Evolutionary conservation across 1,140 invertebrate species (phyloP), one percentile per base, ranked within the genome.

Genomic region (Brachionus rotundiformis): DNA sequence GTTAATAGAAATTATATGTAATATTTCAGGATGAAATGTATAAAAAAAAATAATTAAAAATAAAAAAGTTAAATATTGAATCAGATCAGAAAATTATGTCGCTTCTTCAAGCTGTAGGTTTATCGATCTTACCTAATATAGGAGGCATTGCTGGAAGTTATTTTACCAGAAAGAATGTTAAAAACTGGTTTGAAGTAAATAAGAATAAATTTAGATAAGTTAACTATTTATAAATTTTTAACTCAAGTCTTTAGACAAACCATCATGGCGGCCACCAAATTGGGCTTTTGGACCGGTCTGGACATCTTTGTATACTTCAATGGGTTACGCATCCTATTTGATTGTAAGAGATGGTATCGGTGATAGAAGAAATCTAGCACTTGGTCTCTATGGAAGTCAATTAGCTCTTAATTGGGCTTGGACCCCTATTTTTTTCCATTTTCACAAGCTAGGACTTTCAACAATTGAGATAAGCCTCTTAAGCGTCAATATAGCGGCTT

Each of bases 261-360:
- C 94, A 0, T 85, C 87, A 13, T 95, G 92, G 91, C 91, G 90
- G 41, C 93, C 94, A 11, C 94, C 94, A 13, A 93, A 93, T 82
- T 92, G 91, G 90, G 89, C 90, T 1, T 95, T 95, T 86, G 92
- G 89, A 0, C 92, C 93, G 0, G 91, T 92, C 3, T 95, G 94
- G 94, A 93, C 93, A 1, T 86, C 88, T 0, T 84, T 95, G 1
- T 95, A 95, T 85, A 91, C 91, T 73, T 89, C 91, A 27, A 94
- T 95, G 91, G 94, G 94, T 8, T 94, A 93, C 86, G 93, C 93
- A n/a, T 94, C 93, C 0, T 95, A 94, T 84, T 85, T 95, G 41
- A 92, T 95, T 0, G 16, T 54, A 4, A 54, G 23, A 31, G 75
- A 79, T 19, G 79, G 79, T 16, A 19, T 81, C 3, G 79, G 79